Percentiles rank a stretch among this genome's conserved stretches.
These are phyloP conservation scores for Bactericera cockerelli DNA, from an alignment of 1,140 invertebrate species.

Conservation along the genomic window DNA sequence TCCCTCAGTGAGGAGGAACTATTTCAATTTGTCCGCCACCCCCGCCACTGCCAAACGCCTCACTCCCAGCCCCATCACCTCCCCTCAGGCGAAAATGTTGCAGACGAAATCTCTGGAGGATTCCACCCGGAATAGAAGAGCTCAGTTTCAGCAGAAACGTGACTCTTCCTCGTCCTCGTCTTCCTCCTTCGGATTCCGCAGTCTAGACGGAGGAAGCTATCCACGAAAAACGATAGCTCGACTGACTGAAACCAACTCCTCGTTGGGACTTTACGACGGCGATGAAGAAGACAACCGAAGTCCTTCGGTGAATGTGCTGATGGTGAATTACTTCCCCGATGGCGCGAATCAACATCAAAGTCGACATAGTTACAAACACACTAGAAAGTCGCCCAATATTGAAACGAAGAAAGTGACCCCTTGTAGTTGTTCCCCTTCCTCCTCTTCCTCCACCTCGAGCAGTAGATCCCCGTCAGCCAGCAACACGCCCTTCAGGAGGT, in stretches of 20 bases:
- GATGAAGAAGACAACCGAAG: conserved; percentile 34
- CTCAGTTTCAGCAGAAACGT: conserved; percentile 35
- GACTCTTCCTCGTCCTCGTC: conserved; percentile 40
- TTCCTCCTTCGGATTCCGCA: conserved; percentile 38
- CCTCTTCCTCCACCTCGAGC: conserved; percentile 6
- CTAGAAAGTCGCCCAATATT: conserved; percentile 18
- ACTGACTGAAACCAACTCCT: conserved; percentile 38
- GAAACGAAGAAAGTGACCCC: conserved; percentile 25
- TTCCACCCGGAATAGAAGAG: conserved; percentile 31
- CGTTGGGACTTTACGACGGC: conserved; percentile 37
- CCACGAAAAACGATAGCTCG: conserved; percentile 33
- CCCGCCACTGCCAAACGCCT: conserved; percentile 16
- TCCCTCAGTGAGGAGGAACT: conserved; percentile 19
- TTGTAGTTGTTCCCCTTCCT: conserved; percentile 2
- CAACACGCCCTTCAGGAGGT: conserved; percentile 15
- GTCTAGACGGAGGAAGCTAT: conserved; percentile 36
- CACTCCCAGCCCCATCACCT: conserved; percentile 21
- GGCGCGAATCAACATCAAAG: conserved; percentile 19
- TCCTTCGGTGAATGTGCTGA: conserved; percentile 13
- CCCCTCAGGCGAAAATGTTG: conserved; percentile 29
- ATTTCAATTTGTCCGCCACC: neutral
- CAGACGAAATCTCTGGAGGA: conserved; percentile 41
- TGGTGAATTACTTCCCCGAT: conserved; percentile 8
- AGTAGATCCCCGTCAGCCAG: conserved; percentile 14
- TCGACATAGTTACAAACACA: conserved; percentile 27